Conservation (phyloP, 1,140 invertebrate genomes). For the Meteorus sp. region DNA sequence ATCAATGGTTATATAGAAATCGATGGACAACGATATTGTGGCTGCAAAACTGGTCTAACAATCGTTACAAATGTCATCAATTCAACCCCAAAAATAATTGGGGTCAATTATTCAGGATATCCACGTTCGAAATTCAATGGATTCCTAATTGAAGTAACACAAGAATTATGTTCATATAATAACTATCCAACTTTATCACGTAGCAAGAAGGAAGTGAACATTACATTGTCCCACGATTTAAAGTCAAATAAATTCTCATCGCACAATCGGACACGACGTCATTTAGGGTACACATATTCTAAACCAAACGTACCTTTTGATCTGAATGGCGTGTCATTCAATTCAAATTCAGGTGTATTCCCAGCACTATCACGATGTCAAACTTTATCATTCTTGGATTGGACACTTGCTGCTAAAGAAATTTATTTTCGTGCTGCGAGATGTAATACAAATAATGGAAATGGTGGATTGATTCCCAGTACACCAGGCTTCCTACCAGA, state of each 20-base stretch:
- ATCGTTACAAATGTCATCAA: constrained; percentile 38
- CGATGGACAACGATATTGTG: constrained; percentile 62
- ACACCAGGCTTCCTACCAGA: neutral
- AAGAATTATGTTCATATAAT: constrained; percentile 55
- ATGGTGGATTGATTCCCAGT: neutral
- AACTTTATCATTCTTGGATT: constrained; percentile 40
- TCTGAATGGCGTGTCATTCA: constrained; percentile 8
- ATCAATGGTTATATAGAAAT: constrained; percentile 59
- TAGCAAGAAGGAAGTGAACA: constrained; percentile 33
- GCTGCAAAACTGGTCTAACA: constrained; percentile 59
- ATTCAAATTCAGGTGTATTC: no score
- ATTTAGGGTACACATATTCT: constrained; percentile 40
- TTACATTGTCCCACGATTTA: no score
- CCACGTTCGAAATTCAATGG: constrained; percentile 49
- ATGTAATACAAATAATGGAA: constrained; percentile 26
- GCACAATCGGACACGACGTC: constrained; percentile 28
- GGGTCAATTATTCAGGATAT: constrained; percentile 36
- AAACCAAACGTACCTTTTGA: constrained; percentile 30
- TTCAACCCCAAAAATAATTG: constrained; percentile 28
- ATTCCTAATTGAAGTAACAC: constrained; percentile 61
- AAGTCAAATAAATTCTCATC: neutral
- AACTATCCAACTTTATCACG: constrained; percentile 27
- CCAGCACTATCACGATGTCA: constrained; percentile 31
- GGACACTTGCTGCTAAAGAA: constrained; percentile 42
- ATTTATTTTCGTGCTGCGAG: constrained; percentile 35